Base-by-base conservation (phyloP, 2,113 vertebrate genomes). In the Nannospalax galili region DNA sequence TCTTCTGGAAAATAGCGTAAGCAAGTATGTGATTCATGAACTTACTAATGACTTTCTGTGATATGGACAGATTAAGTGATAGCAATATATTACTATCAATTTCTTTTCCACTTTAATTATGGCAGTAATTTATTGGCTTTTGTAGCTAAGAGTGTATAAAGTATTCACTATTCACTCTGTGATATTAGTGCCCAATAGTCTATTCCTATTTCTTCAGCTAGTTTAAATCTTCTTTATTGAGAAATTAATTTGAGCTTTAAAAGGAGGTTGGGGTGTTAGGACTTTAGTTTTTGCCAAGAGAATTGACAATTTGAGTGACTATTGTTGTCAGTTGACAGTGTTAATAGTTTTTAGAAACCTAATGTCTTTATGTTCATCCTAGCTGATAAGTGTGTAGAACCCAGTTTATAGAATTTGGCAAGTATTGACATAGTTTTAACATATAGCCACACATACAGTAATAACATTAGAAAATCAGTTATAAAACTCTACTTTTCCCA, bases 41-140 rank as follows among this genome's bases (percentile, higher is more conserved):
- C 77, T 90, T 95, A 78, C 87, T 96, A 88, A 89, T 96, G 94
- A 42, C 91, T 90, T 97, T 88, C 64, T 9, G 48, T 60, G 10
- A 75, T 96, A 72, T 88, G 58, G 74, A 88, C 42, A 79, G 92
- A 96, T 80, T 92, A 92, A 96, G 62, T 88, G 88, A 93, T 64
- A 93, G 62, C 77, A 93, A 42, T 93, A 77, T 93, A 56, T 82
- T 84, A 93, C 88, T 84, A 80, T 91, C 77, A 81, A 40, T 92
- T 96, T 96, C 88, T n/a, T 94, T 95, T 95, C 70, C 86, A 42
- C 56, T 93, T 92, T 86, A 79, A 85, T 58, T 82, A 52, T 93
- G 65, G n/a, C 24, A 72, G 35, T 91, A 90, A 95, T 97, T 95
- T 95, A 79, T 56, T 93, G 77, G 74, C 37, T 35, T 88, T 81